phyloP scores from a whole-genome alignment of 2,888 invertebrate species.

The Cordilura impudica region DNA sequence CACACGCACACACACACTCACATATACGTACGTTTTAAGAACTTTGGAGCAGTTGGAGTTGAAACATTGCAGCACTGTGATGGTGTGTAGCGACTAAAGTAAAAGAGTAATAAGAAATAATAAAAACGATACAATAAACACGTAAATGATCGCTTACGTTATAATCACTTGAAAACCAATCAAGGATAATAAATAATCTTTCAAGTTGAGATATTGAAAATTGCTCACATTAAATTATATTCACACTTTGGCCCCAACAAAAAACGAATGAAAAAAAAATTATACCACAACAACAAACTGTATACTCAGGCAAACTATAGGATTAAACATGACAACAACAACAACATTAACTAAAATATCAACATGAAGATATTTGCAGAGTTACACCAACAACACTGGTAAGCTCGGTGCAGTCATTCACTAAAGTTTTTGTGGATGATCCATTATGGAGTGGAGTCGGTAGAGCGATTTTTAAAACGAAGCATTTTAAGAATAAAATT shows the following conservation, averaged over 20 bases:
- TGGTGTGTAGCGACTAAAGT: background rate
- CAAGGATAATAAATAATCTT: conserved; percentile 78
- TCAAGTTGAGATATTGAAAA: conserved; percentile 75
- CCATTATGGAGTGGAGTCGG: background rate
- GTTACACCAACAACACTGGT: conserved; percentile 15
- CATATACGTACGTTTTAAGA: background rate
- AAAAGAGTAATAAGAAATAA: conserved; percentile 50
- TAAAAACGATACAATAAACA: conserved; percentile 61
- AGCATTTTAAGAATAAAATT: too few relatives aligned
- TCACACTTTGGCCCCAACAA: conserved; percentile 78
- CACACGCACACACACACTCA: background rate
- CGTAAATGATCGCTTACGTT: conserved; percentile 75
- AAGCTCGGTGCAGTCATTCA: background rate
- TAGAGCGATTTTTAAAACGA: too few relatives aligned
- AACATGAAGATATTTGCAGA: conserved; percentile 6
- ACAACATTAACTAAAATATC: conserved; percentile 11
- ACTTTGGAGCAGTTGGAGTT: background rate
- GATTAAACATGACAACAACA: conserved; percentile 7
- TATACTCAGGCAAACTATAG: background rate
- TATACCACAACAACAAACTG: conserved; percentile 52
- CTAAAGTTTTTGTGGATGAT: background rate
- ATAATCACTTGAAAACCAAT: conserved; percentile 77
- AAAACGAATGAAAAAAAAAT: too few relatives aligned
- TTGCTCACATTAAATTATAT: conserved; percentile 78
- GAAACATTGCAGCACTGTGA: background rate